A percentile compares a stretch with the other conserved stretches of the same genome.
These are phyloP conservation scores for Steinernema hermaphroditum DNA, from an alignment of 2,888 invertebrate species.

Conservation along the genomic window DNA sequence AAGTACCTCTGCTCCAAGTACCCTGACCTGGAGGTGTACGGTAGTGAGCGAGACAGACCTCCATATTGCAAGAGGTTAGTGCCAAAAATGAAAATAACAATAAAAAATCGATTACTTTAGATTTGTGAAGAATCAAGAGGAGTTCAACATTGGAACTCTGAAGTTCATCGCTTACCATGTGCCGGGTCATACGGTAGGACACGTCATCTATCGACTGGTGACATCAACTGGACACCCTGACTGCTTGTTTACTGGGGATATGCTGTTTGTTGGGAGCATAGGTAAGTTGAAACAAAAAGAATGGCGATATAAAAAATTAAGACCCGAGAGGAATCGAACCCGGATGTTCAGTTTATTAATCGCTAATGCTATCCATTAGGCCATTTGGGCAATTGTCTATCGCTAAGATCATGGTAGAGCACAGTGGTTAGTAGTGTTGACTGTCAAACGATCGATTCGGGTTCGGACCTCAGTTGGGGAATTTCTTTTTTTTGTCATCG, in stretches of 20 bases:
- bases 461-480: too few relatives aligned
- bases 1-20: conserved; percentile 20
- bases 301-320: too few relatives aligned
- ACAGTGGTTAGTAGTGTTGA: too few relatives aligned
- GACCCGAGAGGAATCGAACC: too few relatives aligned
- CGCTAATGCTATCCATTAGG: too few relatives aligned
- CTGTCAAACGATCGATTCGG: too few relatives aligned
- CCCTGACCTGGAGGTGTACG: neutral
- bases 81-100: too few relatives aligned
- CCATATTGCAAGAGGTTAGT: conserved; percentile 2
- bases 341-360: too few relatives aligned
- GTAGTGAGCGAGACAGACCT: conserved; percentile 1
- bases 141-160: neutral
- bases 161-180: conserved; percentile 20
- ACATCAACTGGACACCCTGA: neutral
- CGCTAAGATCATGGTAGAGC: too few relatives aligned
- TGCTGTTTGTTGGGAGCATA: conserved; percentile 7
- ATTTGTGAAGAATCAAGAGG: conserved; percentile 14
- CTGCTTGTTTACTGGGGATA: conserved; percentile 1
- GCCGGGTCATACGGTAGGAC: neutral
- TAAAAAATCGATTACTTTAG: neutral
- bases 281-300: too few relatives aligned
- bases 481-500: too few relatives aligned
- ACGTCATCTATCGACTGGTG: conserved; percentile 5
- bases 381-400: too few relatives aligned